Conservation (phyloP, 2,113 vertebrate genomes). For the Catharus fuscescens region DNA sequence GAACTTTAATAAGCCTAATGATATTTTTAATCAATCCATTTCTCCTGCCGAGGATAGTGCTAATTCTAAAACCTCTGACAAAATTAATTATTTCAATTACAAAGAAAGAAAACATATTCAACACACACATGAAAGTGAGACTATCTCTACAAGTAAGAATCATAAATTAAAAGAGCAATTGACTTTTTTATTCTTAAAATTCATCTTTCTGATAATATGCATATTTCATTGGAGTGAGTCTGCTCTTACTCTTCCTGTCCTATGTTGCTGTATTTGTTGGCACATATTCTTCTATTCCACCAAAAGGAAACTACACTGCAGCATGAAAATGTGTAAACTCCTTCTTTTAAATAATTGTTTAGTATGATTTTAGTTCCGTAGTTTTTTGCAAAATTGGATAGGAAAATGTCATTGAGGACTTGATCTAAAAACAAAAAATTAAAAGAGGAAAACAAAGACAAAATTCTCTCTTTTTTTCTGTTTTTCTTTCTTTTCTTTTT, state of each 20-base stretch:
- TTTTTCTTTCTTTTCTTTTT: neutral
- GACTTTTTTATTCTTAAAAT: neutral
- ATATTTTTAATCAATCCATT: neutral
- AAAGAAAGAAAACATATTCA: neutral
- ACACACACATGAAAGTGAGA: neutral
- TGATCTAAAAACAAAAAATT: neutral
- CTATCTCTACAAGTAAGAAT: neutral
- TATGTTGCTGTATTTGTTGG: neutral
- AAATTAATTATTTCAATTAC: neutral
- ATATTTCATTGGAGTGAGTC: neutral
- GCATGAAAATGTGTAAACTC: neutral
- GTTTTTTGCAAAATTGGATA: neutral
- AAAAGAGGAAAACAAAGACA: neutral
- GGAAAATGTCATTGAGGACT: neutral
- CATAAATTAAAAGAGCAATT: neutral
- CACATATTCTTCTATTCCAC: neutral
- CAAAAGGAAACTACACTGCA: neutral
- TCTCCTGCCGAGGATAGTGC: neutral
- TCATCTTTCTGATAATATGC: accelerated
- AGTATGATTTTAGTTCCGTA: neutral
- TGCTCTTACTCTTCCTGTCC: neutral
- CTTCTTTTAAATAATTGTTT: neutral
- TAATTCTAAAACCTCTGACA: neutral
- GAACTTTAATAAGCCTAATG: neutral
- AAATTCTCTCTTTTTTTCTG: accelerated